Evolutionary conservation across 2,113 vertebrate genomes (phyloP), one percentile per base, ranked within the genome.

Genomic region (Excalfactoria chinensis): DNA sequence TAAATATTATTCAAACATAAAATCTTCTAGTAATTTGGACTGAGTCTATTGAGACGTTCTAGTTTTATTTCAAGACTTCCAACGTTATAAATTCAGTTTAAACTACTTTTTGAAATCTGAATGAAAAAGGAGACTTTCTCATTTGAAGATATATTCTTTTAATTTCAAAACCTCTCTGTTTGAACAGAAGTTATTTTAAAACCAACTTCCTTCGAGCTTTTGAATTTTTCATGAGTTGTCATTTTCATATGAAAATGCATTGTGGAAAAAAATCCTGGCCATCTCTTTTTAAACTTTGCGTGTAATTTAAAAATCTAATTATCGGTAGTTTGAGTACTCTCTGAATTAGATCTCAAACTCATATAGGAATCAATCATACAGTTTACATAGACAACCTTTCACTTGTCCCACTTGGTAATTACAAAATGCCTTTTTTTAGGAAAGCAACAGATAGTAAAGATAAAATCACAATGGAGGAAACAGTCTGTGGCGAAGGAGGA

Each of bases 1-100:
- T 87, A 91, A 95, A 83, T 71, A 89, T 88, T 89, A 93, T 81
- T 91, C 46, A 91, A 55, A 74, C 74, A 18, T 63, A 89, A 89
- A 89, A 85, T 80, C 59, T 91, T 30, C 46, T 55, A 69, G 75
- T 91, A 94, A 87, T 92, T 77, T 85, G 40, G 59, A 73, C 23
- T 55, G n/a, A 87, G 64, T 68, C 71, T 92, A 44, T 67, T 56
- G 89, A 94, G 89, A 80, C 59, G 49, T 76, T 85, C 20, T 16
- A 51, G 34, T 87, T 94, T 89, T 70, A 89, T 72, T 76, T 91
- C 34, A 89, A 85, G 64, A 75, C 14, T 82, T 90, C 66, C 67
- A 63, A 21, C 72, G n/a, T 84, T 90, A 59, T n/a, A 89, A 76
- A 79, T 73, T 89, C 28, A 63, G 28, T 69, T 90, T 89, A 92